Conservation (phyloP, 92 coral and sea anemone genomes). For the Micromussa lordhowensis region DNA sequence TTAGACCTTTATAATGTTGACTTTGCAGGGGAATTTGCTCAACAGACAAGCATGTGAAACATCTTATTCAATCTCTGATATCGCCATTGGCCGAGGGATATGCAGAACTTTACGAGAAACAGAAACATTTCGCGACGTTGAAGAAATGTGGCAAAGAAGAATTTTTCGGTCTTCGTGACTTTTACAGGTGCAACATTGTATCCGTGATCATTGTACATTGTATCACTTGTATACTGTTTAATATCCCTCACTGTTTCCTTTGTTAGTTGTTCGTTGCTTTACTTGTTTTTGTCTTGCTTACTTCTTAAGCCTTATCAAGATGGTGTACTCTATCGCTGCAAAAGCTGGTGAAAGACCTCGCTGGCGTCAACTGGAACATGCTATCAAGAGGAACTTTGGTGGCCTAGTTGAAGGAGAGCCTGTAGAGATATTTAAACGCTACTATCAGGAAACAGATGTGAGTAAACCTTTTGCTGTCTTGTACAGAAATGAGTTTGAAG, state of each 20-base stretch:
- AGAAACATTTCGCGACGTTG: slow-evolving; percentile 67
- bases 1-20: background rate
- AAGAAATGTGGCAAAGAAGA: slow-evolving; percentile 73
- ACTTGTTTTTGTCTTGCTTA: background rate
- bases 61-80: slow-evolving; percentile 50
- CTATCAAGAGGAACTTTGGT: slow-evolving; percentile 86
- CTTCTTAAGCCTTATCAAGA: slow-evolving; percentile 74
- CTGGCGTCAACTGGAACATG: slow-evolving; percentile 81
- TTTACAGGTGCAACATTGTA: slow-evolving; percentile 71
- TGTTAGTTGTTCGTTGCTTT: background rate
- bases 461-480: background rate
- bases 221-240: background rate
- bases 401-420: slow-evolving; percentile 79
- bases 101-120: slow-evolving; percentile 68
- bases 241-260: background rate
- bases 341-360: slow-evolving; percentile 45
- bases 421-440: slow-evolving; percentile 65
- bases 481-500: too few species aligned
- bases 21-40: slow-evolving; percentile 85
- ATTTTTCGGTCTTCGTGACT: slow-evolving; percentile 90
- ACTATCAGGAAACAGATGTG: slow-evolving; percentile 21
- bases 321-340: slow-evolving; percentile 80
- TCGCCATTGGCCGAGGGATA: slow-evolving; percentile 75
- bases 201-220: too few species aligned
- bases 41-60: slow-evolving; percentile 52